These are phyloP conservation scores for Ramphastos sulfuratus DNA, from an alignment of 2,113 vertebrate genomes.

Conservation along the genomic window DNA sequence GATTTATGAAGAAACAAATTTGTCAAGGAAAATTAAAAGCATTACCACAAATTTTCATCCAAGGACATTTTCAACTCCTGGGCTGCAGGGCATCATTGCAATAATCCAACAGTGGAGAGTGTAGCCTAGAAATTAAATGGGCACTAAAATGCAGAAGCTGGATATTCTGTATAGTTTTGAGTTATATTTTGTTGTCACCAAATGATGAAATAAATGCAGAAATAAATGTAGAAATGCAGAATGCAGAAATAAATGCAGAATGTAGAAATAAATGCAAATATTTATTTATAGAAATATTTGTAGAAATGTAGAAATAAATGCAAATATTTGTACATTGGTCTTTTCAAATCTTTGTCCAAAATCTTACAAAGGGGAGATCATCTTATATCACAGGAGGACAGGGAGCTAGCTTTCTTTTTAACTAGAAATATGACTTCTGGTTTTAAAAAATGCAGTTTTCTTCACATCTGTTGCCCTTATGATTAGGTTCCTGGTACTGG, in stretches of 20 bases:
- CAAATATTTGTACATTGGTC: not conserved
- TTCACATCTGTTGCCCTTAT: not conserved
- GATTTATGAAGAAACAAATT: not conserved
- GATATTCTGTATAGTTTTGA: not conserved
- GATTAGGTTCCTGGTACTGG: not conserved
- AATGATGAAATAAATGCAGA: not conserved
- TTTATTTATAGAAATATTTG: not conserved
- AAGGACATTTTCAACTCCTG: not conserved
- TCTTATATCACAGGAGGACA: fast-evolving
- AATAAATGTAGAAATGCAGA: too few relatives aligned
- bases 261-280: too few relatives aligned
- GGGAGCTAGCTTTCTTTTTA: not conserved
- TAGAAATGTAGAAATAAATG: not conserved
- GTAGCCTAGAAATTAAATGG: not conserved
- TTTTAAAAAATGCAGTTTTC: not conserved
- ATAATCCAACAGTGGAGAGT: not conserved
- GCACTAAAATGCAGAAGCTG: not conserved
- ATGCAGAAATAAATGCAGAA: too few relatives aligned
- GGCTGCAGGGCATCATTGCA: not conserved
- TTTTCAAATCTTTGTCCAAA: not conserved
- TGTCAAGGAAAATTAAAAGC: not conserved
- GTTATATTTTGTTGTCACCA: not conserved
- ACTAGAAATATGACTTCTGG: not conserved
- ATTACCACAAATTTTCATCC: not conserved
- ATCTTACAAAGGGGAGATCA: fast-evolving